Conservation (phyloP, 2,113 vertebrate genomes). For the Sminthopsis crassicaudata region DNA sequence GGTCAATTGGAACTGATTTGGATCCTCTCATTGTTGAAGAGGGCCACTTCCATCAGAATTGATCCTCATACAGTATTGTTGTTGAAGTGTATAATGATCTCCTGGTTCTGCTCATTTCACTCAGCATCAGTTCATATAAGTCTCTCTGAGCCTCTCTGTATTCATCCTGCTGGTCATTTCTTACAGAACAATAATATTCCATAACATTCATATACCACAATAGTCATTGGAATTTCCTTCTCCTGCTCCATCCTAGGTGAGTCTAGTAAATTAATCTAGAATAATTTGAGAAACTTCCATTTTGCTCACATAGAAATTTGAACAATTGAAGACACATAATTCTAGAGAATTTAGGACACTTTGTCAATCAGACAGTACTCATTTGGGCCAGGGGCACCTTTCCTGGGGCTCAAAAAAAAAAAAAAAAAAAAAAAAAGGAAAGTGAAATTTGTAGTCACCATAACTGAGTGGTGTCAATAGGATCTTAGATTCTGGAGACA, state of each 20-base stretch:
- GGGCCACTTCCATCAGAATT: too few species aligned
- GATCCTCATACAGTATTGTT: too few species aligned
- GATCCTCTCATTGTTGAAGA: too few species aligned
- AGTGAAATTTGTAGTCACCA: not conserved
- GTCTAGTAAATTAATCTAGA: not conserved
- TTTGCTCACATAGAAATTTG: not conserved
- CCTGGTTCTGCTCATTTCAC: too few species aligned
- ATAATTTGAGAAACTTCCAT: not conserved
- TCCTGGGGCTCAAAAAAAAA: not conserved
- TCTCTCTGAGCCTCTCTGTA: too few species aligned
- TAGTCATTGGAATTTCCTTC: not conserved
- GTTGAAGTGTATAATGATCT: too few species aligned
- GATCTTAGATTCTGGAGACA: not conserved
- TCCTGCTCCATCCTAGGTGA: not conserved
- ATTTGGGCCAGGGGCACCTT: not conserved
- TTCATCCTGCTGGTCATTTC: too few species aligned
- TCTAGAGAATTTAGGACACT: not conserved
- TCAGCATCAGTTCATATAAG: too few species aligned
- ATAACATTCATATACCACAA: too few species aligned
- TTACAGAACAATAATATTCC: too few species aligned
- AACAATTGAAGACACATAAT: not conserved
- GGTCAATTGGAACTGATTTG: too few species aligned
- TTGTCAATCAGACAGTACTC: not conserved
- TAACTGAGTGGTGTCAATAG: not conserved
- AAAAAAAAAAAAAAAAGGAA: not conserved